Evolutionary conservation across 2,113 vertebrate genomes (phyloP).

Genomic region (Ardeotis arabs): DNA sequence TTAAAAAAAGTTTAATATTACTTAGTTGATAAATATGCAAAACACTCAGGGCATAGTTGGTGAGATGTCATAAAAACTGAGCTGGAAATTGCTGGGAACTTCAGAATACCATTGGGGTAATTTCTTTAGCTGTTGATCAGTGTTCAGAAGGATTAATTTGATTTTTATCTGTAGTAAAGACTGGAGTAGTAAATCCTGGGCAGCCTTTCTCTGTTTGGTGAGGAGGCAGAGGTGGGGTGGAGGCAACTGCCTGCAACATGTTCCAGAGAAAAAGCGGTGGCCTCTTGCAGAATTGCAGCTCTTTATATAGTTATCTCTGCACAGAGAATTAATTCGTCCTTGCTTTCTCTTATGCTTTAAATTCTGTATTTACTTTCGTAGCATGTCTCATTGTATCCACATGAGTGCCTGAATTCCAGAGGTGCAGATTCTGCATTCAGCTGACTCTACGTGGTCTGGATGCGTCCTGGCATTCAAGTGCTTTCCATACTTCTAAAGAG

Average conservation of each 20-base stretch:
- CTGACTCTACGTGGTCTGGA: neutral
- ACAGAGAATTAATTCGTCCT: neutral
- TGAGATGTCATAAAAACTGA: neutral
- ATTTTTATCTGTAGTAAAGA: neutral
- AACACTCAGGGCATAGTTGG: neutral
- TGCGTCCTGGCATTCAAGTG: neutral
- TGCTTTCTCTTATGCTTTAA: neutral
- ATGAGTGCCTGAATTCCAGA: neutral
- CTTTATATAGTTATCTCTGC: neutral
- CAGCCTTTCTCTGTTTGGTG: neutral
- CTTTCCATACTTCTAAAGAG: neutral
- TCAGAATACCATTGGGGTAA: neutral
- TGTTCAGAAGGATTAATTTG: neutral
- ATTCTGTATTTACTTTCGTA: neutral
- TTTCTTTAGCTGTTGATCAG: neutral
- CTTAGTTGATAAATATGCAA: neutral
- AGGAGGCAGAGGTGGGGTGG: neutral
- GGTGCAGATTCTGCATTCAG: neutral
- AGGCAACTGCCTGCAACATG: neutral
- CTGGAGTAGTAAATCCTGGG: neutral
- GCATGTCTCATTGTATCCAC: fast-evolving
- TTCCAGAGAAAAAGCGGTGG: neutral
- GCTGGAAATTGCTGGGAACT: neutral
- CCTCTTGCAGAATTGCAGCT: neutral
- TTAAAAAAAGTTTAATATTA: neutral